These are phyloP conservation scores for Diorhabda elongata DNA, from an alignment of 1,140 invertebrate genomes.

Conservation along the genomic window DNA sequence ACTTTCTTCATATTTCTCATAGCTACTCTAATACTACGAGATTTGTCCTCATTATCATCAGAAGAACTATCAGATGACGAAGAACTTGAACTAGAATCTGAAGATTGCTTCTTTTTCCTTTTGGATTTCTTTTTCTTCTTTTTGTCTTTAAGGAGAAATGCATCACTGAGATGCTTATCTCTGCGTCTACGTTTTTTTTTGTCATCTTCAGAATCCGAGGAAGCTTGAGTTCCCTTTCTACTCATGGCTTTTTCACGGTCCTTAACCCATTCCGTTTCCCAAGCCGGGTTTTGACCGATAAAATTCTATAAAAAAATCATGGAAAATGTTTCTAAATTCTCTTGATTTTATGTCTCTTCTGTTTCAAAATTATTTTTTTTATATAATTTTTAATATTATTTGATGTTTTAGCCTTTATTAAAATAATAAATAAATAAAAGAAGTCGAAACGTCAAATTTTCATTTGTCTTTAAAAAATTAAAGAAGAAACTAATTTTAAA, in stretches of 20 bases:
- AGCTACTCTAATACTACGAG: constrained; percentile 61
- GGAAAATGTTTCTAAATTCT: no score
- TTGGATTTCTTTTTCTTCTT: constrained; percentile 40
- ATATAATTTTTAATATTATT: no score
- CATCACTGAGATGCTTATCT: constrained; percentile 34
- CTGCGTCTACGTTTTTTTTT: constrained; percentile 16
- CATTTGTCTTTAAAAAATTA: no score
- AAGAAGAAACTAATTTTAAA: no score
- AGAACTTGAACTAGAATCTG: constrained; percentile 48
- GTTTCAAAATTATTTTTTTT: no score
- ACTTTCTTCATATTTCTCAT: constrained; percentile 61
- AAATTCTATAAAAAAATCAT: constrained; percentile 57
- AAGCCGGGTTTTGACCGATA: constrained; percentile 75
- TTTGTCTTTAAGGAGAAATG: constrained; percentile 23
- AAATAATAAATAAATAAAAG: no score
- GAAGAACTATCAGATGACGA: constrained; percentile 52
- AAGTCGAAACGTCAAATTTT: no score
- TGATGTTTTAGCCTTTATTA: no score
- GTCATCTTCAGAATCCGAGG: constrained; percentile 27
- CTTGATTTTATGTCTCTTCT: no score
- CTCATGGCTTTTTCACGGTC: constrained; percentile 66
- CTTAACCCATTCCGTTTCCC: constrained; percentile 78
- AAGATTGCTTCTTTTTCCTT: constrained; percentile 42
- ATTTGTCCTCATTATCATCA: constrained; percentile 51
- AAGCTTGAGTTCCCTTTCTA: constrained; percentile 30